Conservation (phyloP, 2,113 vertebrate genomes). For the Salvelinus fontinalis region DNA sequence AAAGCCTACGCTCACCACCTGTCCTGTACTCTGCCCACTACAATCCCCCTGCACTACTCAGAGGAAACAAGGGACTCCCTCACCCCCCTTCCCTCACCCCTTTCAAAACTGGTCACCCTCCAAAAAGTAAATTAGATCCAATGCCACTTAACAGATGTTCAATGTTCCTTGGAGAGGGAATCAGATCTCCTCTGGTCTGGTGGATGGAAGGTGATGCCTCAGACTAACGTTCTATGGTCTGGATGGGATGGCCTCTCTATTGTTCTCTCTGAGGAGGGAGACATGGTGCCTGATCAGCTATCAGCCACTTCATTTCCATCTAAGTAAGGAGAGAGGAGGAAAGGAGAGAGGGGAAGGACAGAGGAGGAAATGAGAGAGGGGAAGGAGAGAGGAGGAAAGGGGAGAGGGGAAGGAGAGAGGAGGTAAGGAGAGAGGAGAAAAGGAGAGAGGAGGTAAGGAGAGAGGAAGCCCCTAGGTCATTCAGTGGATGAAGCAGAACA, state of each 20-base stretch:
- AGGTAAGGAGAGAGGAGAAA: no score
- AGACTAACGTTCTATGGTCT: constrained; percentile 20
- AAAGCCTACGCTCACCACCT: constrained; percentile 25
- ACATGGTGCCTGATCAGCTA: no score
- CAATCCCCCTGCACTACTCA: background rate
- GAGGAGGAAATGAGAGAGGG: no score
- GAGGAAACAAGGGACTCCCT: background rate
- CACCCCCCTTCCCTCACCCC: background rate
- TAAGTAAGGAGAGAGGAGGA: no score
- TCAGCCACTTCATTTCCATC: no score
- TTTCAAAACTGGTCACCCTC: constrained; percentile 38
- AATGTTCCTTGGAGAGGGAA: constrained; percentile 6
- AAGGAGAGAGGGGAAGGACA: no score
- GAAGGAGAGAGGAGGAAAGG: no score
- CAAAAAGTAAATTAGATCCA: constrained; percentile 61
- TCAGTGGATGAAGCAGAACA: no score
- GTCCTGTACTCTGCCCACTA: constrained; percentile 10
- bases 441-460: no score
- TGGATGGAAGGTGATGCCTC: constrained; percentile 17
- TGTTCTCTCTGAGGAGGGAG: constrained; percentile 18
- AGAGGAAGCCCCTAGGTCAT: no score
- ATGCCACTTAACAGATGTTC: constrained; percentile 66
- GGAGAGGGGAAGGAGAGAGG: no score
- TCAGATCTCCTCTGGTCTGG: constrained; percentile 33
- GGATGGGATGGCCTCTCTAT: constrained; percentile 55